Evolutionary conservation across 2,888 invertebrate genomes (phyloP).

Genomic region (Acleris emargana): DNA sequence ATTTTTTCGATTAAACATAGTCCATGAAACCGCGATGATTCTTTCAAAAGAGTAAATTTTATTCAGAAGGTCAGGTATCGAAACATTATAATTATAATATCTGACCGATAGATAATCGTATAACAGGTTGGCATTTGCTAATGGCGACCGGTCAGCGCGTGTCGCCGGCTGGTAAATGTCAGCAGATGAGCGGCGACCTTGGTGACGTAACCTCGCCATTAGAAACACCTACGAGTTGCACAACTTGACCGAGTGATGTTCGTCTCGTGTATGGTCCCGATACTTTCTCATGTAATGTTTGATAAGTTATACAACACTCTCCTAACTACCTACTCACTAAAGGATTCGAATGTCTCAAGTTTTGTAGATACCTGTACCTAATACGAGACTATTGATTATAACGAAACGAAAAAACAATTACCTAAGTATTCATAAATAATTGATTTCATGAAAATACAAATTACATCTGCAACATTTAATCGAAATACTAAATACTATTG

Average conservation of each 20-base stretch:
- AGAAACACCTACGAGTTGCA: slow-evolving; percentile 67
- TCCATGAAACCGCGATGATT: too few relatives aligned
- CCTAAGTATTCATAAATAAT: too few relatives aligned
- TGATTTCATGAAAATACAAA: too few relatives aligned
- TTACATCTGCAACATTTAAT: too few relatives aligned
- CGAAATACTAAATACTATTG: too few relatives aligned
- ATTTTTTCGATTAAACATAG: too few relatives aligned
- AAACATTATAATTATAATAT: slow-evolving; percentile 6
- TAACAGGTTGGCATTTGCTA: slow-evolving; percentile 53
- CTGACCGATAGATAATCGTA: not conserved
- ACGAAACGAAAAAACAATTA: too few relatives aligned
- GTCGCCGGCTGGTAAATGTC: slow-evolving; percentile 68
- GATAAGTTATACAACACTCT: not conserved
- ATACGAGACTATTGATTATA: too few relatives aligned
- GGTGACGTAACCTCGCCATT: slow-evolving; percentile 68
- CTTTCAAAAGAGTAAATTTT: too few relatives aligned
- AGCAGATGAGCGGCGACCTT: slow-evolving; percentile 73
- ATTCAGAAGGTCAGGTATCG: slow-evolving; percentile 13
- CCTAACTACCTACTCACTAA: not conserved
- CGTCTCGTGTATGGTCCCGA: slow-evolving; percentile 42
- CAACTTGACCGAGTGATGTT: slow-evolving; percentile 54
- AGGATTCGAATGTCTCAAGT: too few relatives aligned
- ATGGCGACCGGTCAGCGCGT: slow-evolving; percentile 66
- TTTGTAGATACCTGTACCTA: too few relatives aligned
- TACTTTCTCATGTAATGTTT: slow-evolving; percentile 33